A percentile compares a stretch with the other conserved stretches of the same genome.
Conservation (phyloP, 1,140 invertebrate genomes). For the Psix sp. region DNA sequence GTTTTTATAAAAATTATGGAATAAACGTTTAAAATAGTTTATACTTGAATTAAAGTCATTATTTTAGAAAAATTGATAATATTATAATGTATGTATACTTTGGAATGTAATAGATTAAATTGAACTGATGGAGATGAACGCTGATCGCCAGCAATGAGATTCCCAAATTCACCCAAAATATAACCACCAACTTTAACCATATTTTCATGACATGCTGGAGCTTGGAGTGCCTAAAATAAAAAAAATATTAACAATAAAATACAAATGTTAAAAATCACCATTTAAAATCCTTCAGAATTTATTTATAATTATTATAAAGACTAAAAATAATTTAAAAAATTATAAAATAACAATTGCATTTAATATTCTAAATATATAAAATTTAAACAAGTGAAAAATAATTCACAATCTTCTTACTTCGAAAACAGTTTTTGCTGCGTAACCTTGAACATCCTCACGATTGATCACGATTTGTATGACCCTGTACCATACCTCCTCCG, state of each 20-base stretch:
- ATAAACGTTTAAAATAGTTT: too few relatives aligned
- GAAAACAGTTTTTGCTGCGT: slow-evolving; percentile 99
- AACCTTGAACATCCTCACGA: slow-evolving; percentile 98
- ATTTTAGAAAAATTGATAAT: too few relatives aligned
- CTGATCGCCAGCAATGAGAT: slow-evolving; percentile 98
- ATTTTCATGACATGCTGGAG: slow-evolving; percentile 99
- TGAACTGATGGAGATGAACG: slow-evolving; percentile 96
- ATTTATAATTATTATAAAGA: too few relatives aligned
- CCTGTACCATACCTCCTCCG: slow-evolving; percentile 98
- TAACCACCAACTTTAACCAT: slow-evolving; percentile 99
- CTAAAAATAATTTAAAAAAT: too few relatives aligned
- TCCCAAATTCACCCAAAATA: slow-evolving; percentile 99
- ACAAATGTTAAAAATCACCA: slow-evolving; percentile 3
- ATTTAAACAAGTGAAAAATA: too few relatives aligned
- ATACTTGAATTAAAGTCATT: too few relatives aligned
- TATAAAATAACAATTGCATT: too few relatives aligned
- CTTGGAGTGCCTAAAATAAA: slow-evolving; percentile 88
- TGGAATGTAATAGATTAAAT: slow-evolving; percentile 97
- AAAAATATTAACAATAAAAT: slow-evolving; percentile 3
- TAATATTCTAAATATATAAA: too few relatives aligned
- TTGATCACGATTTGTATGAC: slow-evolving; percentile 99
- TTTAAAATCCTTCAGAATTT: too few relatives aligned
- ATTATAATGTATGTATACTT: too few relatives aligned
- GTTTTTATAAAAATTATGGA: too few relatives aligned
- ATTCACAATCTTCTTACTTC: too few relatives aligned